phyloP scores from a whole-genome alignment of 2,797 vertebrate genomes.

The Trematomus bernacchii region DNA sequence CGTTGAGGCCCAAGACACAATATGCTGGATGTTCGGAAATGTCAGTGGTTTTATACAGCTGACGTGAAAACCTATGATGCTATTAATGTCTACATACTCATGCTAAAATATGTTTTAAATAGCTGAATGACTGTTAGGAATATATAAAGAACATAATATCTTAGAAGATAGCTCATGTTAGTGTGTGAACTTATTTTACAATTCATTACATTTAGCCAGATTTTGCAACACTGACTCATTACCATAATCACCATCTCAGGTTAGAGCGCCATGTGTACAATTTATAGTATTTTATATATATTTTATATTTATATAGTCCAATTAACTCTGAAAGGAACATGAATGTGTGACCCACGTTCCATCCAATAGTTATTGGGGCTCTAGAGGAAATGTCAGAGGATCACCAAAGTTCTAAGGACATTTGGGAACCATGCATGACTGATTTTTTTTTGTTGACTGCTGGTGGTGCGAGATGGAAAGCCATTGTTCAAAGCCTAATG shows the following conservation, averaged over 20 bases:
- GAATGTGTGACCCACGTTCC: neutral
- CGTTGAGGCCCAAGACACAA: neutral
- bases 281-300: too few species aligned
- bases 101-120: neutral
- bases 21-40: neutral
- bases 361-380: neutral
- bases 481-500: neutral
- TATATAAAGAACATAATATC: neutral
- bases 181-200: neutral
- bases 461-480: neutral
- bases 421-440: neutral
- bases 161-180: neutral
- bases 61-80: neutral
- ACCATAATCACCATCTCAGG: neutral
- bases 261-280: neutral
- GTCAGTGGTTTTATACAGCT: neutral
- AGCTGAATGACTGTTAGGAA: neutral
- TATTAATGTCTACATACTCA: neutral
- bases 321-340: neutral
- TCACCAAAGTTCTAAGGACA: conserved; percentile 1
- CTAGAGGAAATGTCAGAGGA: neutral
- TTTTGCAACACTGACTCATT: neutral
- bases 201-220: neutral
- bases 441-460: neutral
- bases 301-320: neutral